phyloP scores from a whole-genome alignment of 2,113 vertebrate species.

The Tiliqua scincoides region DNA sequence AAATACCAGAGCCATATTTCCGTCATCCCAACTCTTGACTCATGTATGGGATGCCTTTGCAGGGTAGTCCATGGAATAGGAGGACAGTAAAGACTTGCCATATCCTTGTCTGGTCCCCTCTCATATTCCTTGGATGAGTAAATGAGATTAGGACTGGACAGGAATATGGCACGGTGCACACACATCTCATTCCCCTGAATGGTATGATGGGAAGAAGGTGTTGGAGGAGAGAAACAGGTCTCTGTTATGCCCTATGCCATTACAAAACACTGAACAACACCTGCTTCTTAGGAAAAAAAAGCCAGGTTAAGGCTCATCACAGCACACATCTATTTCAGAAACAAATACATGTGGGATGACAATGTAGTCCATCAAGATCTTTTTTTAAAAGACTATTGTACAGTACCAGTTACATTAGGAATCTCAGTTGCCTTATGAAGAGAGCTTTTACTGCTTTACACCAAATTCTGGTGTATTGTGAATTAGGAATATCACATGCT shows the following conservation, averaged over 20 bases:
- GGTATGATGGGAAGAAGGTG: neutral
- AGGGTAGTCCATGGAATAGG: neutral
- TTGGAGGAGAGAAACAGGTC: neutral
- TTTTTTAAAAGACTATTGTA: conserved; percentile 58
- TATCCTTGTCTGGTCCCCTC: neutral
- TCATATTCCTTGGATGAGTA: neutral
- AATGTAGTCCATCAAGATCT: conserved; percentile 64
- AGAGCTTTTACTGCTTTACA: conserved; percentile 63
- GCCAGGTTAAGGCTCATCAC: conserved; percentile 68
- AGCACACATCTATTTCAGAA: conserved; percentile 65
- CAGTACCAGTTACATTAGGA: conserved; percentile 67
- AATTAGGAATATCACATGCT: conserved; percentile 56
- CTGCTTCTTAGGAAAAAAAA: conserved; percentile 53
- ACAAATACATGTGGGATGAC: conserved; percentile 78
- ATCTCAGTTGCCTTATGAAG: conserved; percentile 69
- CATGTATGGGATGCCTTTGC: neutral
- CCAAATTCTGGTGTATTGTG: conserved; percentile 61
- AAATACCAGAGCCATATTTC: neutral
- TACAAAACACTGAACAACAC: conserved; percentile 64
- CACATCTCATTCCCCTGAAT: neutral
- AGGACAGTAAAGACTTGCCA: neutral
- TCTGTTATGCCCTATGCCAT: neutral
- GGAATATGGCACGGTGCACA: neutral
- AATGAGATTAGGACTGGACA: neutral
- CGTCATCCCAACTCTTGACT: too few species aligned